phyloP scores from a whole-genome alignment of 2,797 vertebrate species.

The Tolypeutes matacus region DNA sequence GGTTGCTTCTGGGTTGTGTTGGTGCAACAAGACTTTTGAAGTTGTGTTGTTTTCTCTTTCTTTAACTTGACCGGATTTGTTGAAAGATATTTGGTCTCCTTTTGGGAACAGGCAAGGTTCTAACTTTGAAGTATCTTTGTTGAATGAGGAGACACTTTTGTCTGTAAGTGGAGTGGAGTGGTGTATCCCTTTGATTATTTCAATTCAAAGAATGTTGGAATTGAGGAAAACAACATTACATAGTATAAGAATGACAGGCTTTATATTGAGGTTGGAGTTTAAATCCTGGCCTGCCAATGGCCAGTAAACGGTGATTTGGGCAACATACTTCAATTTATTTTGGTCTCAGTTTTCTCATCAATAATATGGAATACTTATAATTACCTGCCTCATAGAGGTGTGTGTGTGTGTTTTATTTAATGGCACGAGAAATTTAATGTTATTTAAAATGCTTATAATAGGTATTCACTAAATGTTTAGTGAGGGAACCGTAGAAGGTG shows the following conservation, averaged over 20 bases:
- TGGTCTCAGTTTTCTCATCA: constrained; percentile 59
- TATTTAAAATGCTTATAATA: constrained; percentile 14
- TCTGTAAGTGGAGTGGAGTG: constrained; percentile 41
- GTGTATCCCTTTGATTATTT: constrained; percentile 53
- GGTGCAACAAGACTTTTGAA: constrained; percentile 52
- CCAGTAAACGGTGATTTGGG: constrained; percentile 8
- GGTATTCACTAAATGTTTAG: constrained; percentile 45
- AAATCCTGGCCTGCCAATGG: constrained; percentile 31
- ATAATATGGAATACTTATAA: constrained; percentile 52
- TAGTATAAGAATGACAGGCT: background rate
- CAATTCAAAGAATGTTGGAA: constrained; percentile 46
- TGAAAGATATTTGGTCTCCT: constrained; percentile 67
- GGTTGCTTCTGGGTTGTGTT: constrained; percentile 39
- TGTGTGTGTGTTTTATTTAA: background rate
- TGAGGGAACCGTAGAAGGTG: constrained; percentile 24
- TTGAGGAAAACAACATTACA: constrained; percentile 7
- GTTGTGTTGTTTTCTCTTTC: constrained; percentile 59
- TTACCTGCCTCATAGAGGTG: constrained; percentile 28
- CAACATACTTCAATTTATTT: constrained; percentile 29
- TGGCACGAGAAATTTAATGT: constrained; percentile 40
- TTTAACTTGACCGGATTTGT: constrained; percentile 72
- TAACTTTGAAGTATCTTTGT: constrained; percentile 66
- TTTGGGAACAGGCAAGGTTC: background rate
- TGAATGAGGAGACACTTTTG: constrained; percentile 71
- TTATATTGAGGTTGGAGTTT: constrained; percentile 23